Percentiles rank a stretch among this genome's conserved stretches.
Evolutionary conservation across 2,797 vertebrate species (phyloP).

Genomic region (Melanogrammus aeglefinus): DNA sequence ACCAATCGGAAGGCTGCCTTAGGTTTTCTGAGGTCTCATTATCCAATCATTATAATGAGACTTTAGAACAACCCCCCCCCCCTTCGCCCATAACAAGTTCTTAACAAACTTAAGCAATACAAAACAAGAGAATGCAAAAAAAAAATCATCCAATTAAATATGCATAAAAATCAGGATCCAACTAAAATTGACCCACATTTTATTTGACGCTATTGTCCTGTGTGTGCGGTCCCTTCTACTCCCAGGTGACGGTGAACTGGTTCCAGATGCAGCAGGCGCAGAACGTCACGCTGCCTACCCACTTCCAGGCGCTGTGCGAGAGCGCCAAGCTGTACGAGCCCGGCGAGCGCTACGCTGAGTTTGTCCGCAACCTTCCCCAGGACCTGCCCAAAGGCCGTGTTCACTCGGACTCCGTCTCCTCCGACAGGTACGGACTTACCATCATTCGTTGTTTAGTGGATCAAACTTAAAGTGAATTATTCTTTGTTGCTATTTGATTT

Average conservation of each 20-base stretch:
- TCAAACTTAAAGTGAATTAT: no score
- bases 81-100: background rate
- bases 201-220: background rate
- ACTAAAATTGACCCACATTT: no score
- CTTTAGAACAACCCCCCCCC: no score
- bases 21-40: background rate
- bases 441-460: background rate
- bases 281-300: conserved; percentile 82
- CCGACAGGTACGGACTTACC: conserved; percentile 65
- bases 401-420: conserved; percentile 66
- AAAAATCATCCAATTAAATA: background rate
- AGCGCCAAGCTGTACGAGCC: conserved; percentile 91
- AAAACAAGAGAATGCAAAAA: background rate
- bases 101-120: background rate
- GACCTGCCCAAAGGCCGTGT: conserved; percentile 70
- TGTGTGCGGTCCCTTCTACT: background rate
- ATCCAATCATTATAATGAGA: background rate
- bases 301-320: conserved; percentile 86
- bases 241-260: conserved; percentile 93
- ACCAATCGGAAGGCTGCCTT: background rate
- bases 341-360: conserved; percentile 88
- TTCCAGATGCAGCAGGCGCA: conserved; percentile 94
- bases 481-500: background rate
- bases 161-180: no score
- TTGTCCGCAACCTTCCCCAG: conserved; percentile 83